phyloP scores from a whole-genome alignment of 2,113 vertebrate species.

The Oceanodroma tethys region DNA sequence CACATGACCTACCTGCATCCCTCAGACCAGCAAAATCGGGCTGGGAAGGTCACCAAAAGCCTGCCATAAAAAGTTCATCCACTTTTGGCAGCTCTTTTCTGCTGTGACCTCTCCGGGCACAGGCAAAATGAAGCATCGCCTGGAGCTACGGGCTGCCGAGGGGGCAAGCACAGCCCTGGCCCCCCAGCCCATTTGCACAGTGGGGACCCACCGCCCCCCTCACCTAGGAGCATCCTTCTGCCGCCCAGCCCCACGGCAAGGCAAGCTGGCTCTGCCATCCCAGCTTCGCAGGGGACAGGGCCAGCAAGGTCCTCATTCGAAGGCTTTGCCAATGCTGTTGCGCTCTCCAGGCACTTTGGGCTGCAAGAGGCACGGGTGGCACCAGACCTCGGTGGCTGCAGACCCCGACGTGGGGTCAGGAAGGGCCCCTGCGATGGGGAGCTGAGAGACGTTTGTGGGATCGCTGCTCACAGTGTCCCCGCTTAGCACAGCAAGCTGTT shows the following conservation, averaged over 20 bases:
- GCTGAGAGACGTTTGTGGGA: background rate
- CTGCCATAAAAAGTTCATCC: background rate
- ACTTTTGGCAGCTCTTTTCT: background rate
- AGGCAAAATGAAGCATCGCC: background rate
- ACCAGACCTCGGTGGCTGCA: background rate
- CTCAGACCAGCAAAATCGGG: background rate
- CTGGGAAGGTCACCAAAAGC: background rate
- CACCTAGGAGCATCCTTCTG: background rate
- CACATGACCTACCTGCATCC: background rate
- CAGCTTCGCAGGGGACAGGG: no score
- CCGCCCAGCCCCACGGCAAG: background rate
- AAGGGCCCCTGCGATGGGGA: background rate
- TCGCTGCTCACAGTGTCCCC: background rate
- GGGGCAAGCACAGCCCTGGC: background rate
- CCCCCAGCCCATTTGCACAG: background rate
- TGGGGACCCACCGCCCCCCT: background rate
- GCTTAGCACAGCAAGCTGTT: background rate
- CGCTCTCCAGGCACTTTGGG: background rate
- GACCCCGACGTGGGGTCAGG: fast-evolving
- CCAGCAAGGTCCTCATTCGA: background rate
- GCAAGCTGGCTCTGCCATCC: background rate
- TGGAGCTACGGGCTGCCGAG: background rate
- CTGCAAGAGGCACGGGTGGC: background rate
- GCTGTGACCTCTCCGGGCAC: background rate
- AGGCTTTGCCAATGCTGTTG: fast-evolving